Conservation (phyloP, 2,797 vertebrate genomes). For the Nannoperca australis region DNA sequence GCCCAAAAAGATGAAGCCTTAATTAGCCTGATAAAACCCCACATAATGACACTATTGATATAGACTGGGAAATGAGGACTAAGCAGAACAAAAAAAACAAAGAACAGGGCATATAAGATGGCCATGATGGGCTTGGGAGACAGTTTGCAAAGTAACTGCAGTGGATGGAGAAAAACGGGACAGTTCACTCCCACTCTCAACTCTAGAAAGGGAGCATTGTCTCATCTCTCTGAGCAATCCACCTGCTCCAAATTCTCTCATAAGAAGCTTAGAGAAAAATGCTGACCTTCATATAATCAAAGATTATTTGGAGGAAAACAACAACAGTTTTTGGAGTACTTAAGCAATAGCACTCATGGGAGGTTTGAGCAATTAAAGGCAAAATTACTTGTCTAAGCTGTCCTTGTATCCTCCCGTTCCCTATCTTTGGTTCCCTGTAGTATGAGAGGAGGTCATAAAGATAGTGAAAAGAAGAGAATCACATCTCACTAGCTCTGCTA, state of each 20-base stretch:
- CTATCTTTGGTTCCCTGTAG: conserved; percentile 58
- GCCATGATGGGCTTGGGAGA: conserved; percentile 39
- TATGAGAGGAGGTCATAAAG: conserved; percentile 68
- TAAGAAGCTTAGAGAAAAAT: conserved; percentile 83
- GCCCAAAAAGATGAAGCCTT: conserved; percentile 82
- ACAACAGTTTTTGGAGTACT: conserved; percentile 79
- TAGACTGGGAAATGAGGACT: conserved; percentile 69
- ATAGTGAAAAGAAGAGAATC: conserved; percentile 61
- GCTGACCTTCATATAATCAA: conserved; percentile 85
- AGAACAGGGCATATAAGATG: conserved; percentile 42
- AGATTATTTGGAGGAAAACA: conserved; percentile 81
- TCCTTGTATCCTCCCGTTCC: conserved; percentile 69
- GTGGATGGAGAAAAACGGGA: conserved; percentile 18
- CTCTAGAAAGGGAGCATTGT: conserved; percentile 46
- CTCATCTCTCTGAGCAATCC: conserved; percentile 72
- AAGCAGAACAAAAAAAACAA: conserved; percentile 53
- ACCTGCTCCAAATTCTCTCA: conserved; percentile 77
- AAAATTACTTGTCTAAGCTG: conserved; percentile 83
- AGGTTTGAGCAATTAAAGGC: conserved; percentile 81
- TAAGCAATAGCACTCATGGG: conserved; percentile 80
- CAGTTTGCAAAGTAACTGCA: conserved; percentile 23
- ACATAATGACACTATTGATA: conserved; percentile 82
- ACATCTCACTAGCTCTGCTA: conserved; percentile 54
- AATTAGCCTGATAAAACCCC: conserved; percentile 85
- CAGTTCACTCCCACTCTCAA: conserved; percentile 42